Base-by-base conservation (phyloP, 2,888 invertebrate genomes). In the Iselma pallidipennis region DNA sequence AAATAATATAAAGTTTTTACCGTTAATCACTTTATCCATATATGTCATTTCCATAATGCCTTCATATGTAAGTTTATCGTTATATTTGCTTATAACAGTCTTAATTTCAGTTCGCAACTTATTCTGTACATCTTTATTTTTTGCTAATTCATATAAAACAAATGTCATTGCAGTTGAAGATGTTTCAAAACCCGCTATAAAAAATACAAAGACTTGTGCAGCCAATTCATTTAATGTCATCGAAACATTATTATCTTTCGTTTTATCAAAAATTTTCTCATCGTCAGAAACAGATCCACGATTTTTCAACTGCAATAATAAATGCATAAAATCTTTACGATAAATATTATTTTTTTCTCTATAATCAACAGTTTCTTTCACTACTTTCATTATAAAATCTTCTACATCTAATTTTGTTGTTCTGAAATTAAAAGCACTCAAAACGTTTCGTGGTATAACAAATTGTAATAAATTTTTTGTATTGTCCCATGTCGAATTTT, bases 351-450 rank as follows among this genome's bases (percentile, higher is more conserved):
- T 66, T 42, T 65, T 51, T 37, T 68, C 66, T 14, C 74, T 51
- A 21, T 82, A 80, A 0, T 81, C 75, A 0, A 85, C 78, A 0
- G 82, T 83, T 0, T 82, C 76, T 0, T 74, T 78, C 0, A 85
- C 82, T 0, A 82, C 73, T 0, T 76, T 73, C 49, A 79, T 72
- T 50, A 86, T 85, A 63, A 85, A 86, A 0, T 81, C 60, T 2
- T 68, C 71, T 0, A 80, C 63, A 3, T 74, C 75, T n/a, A 7
- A 59, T 58, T 49, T 69, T 68, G 0, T 71, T 70, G 0, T 71
- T 14, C 48, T 67, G 69, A 1, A 75, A 61, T 31, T 71, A 70
- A 0, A 78, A 52, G 0, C 64, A 37, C 9, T 51, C 53, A 9
- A 71, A 51, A 21, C 72, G n/a, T 5, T 29, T 12, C 55, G 60